Evolutionary conservation across 2,797 vertebrate species (phyloP), one percentile per base, ranked within the genome.

Genomic region (Gobio occitaniae): DNA sequence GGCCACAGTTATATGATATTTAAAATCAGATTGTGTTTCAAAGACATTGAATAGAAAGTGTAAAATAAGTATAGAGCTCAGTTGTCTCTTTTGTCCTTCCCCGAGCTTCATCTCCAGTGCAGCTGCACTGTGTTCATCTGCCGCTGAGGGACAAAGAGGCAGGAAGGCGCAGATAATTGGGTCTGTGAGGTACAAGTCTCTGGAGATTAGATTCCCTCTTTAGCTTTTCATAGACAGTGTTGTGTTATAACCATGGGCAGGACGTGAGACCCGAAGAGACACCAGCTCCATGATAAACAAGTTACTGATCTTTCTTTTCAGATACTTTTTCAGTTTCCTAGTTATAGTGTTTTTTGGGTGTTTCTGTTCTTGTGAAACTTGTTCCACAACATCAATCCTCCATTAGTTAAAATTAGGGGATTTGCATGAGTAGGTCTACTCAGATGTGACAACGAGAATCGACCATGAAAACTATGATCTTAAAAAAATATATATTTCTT

Each of bases 161-260:
- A 84, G 71, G 75, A 87, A 88, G 85, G 83, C 44, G 72, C 68
- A 83, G 87, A 84, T 90, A 88, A 89, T 89, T 89, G 85, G 85
- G 80, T 86, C 87, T 80, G 88, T 86, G 56, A 86, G 77, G 82
- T 61, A 78, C 56, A 88, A 78, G 83, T 80, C 83, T 85, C 80
- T 83, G 69, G 84, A 88, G 85, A 80, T 78, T 56, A 76, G 74
- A 66, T 84, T 83, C 52, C 63, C 56, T 74, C 81, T 80, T 84
- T 86, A 69, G 66, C 56, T 86, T 83, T 87, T 84, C 89, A 84
- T 77, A 82, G 78, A 80, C 47, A 54, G 32, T 74, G 83, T 84
- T 88, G 86, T 87, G 83, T 71, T 89, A 87, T 89, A 80, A 90
- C 86, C 84, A 83, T 86, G 82, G 77, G 84, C 71, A 79, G 80